Percentiles rank a stretch among this genome's conserved stretches.
These are phyloP conservation scores for Serrognathus titanus DNA, from an alignment of 2,888 invertebrate species.

Conservation along the genomic window DNA sequence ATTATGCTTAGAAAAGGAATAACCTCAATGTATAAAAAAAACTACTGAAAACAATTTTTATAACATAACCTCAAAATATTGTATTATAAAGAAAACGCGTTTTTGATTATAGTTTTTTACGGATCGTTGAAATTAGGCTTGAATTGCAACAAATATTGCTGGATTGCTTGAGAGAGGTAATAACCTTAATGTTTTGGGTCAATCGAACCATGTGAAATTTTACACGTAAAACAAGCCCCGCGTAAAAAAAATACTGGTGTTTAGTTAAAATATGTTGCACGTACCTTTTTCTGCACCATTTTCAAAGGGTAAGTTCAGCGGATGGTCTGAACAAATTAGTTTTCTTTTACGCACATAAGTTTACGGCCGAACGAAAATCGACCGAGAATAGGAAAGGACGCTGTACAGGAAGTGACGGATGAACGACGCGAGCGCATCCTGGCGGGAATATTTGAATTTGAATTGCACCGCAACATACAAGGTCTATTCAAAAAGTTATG, in stretches of 20 bases:
- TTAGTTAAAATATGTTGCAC: constrained; percentile 13
- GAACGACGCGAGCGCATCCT: neutral
- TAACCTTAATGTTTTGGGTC: no score
- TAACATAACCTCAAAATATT: constrained; percentile 15
- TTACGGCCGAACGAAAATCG: constrained; percentile 3
- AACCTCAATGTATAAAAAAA: no score
- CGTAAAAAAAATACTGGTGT: constrained; percentile 9
- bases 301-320: constrained; percentile 18
- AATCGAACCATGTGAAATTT: neutral
- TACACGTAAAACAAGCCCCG: neutral
- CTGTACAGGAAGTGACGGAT: constrained; percentile 1
- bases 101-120: no score
- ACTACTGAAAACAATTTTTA: no score
- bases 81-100: neutral
- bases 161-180: no score
- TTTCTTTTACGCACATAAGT: constrained; percentile 4
- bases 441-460: constrained; percentile 5
- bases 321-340: constrained; percentile 12
- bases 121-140: no score
- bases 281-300: constrained; percentile 45
- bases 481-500: neutral
- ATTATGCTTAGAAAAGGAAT: no score
- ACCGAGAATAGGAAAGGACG: constrained; percentile 11
- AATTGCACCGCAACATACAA: no score
- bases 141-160: no score